phyloP scores from a whole-genome alignment of 1,140 invertebrate species.

The Leptestheria dahalacensis region DNA sequence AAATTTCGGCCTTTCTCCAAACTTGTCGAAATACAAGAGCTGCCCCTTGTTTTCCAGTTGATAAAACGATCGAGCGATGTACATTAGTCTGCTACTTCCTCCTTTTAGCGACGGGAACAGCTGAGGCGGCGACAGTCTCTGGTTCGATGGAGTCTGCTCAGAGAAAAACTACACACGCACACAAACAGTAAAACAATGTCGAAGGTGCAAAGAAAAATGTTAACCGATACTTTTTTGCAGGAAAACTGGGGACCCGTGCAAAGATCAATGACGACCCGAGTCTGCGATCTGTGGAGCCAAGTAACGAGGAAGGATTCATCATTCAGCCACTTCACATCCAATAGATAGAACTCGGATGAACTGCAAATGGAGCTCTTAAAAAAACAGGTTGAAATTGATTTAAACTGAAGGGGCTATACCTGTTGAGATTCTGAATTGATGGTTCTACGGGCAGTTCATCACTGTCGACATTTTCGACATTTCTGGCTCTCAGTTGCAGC shows the following conservation, averaged over 20 bases:
- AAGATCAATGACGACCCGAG: background rate
- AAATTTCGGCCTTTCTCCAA: background rate
- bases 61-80: background rate
- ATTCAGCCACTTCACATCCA: background rate
- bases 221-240: background rate
- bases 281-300: background rate
- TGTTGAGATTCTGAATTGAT: background rate
- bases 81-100: background rate
- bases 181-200: too few relatives aligned
- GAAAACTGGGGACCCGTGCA: background rate
- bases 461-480: background rate
- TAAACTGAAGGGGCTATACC: background rate
- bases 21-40: background rate
- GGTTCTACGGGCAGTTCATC: background rate
- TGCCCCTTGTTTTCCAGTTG: constrained; percentile 1
- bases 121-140: background rate
- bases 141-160: constrained; percentile 2
- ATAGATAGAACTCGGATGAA: background rate
- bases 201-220: too few relatives aligned
- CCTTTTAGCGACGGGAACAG: constrained; percentile 3
- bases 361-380: background rate
- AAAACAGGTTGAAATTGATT: background rate
- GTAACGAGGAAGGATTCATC: background rate
- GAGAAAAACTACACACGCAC: background rate
- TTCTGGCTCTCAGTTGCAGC: background rate